Evolutionary conservation across 2,888 invertebrate genomes (phyloP), one percentile per base, ranked within the genome.

Genomic region (Drepanosiphum platanoidis): DNA sequence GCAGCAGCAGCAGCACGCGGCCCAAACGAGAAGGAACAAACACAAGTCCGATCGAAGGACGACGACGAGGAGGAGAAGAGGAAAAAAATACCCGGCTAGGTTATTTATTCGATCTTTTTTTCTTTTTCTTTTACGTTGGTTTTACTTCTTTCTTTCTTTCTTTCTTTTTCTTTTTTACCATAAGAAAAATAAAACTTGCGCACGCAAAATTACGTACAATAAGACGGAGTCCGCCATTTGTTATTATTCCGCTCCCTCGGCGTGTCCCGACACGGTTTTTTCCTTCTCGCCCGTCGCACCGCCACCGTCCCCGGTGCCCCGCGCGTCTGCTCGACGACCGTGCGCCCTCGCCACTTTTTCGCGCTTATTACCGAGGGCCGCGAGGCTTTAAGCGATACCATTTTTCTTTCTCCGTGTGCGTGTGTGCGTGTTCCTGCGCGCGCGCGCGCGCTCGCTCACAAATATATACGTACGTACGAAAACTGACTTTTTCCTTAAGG

Each of bases 401-500:
- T 81, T 81, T 81, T 81, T 81, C 81, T 81, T 81, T 81, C 30
- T 58, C 22, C 11, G 30, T 34, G 39, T 27, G 7, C 27, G 61
- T 61, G 13, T 27, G 61, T 27, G n/a, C 22, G 27, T 61, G 27
- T 58, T 9, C 3, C 34, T 34, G 32, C 34, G 15, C 22, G 27
- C 32, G n/a, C 34, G 27, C 36, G 27, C 34, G 18, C 46, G 5
- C 32, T 9, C 15, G 15, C 13, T 39, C 7, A 42, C 22, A 77
- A 7, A 39, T 22, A 42, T 42, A 79, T 39, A 30, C 13, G 32
- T 79, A 71, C 7, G n/a, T 27, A 61, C 8, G n/a, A 58, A 71
- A 70, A 71, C 80, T 36, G 80, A 80, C 81, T 81, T 81, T 80
- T 81, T 71, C 71, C 81, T 81, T 52, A 18, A 46, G 79, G 68